Percentiles rank a stretch among this genome's conserved stretches.
These are phyloP conservation scores for Quadroppia sp. DNA, from an alignment of 2,888 invertebrate species.

Conservation along the genomic window DNA sequence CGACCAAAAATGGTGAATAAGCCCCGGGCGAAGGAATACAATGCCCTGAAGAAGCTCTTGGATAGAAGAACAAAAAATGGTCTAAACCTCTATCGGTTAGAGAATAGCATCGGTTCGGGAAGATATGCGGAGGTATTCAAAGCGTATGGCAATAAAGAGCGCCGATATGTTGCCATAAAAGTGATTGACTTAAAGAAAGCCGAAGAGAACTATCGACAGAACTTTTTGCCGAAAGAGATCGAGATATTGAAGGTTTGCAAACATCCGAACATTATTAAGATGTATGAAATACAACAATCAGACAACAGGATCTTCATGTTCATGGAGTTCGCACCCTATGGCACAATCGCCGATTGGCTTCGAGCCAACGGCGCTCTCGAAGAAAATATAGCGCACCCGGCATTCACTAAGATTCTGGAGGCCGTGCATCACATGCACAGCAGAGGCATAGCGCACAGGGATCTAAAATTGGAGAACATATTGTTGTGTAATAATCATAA, in stretches of 20 bases:
- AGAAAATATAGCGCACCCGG: background rate
- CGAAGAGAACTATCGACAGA: slow-evolving; percentile 40
- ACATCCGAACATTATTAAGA: slow-evolving; percentile 52
- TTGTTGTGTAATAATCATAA: slow-evolving; percentile 83
- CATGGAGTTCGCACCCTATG: slow-evolving; percentile 54
- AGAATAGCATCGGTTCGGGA: background rate
- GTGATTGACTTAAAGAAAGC: slow-evolving; percentile 10
- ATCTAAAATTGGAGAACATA: slow-evolving; percentile 90
- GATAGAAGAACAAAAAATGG: too few relatives aligned
- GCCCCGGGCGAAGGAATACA: too few relatives aligned
- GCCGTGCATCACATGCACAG: slow-evolving; percentile 35
- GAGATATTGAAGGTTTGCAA: slow-evolving; percentile 51
- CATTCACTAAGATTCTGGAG: background rate
- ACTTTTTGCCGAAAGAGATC: slow-evolving; percentile 54
- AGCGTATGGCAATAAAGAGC: background rate
- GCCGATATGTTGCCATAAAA: slow-evolving; percentile 1
- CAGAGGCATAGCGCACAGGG: slow-evolving; percentile 63
- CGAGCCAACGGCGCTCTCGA: slow-evolving; percentile 49
- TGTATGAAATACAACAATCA: slow-evolving; percentile 50
- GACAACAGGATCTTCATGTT: slow-evolving; percentile 50
- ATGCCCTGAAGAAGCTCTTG: too few relatives aligned
- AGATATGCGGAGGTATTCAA: slow-evolving; percentile 20
- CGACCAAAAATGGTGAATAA: too few relatives aligned
- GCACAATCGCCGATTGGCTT: slow-evolving; percentile 54
- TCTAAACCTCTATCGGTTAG: slow-evolving; percentile 10